These are phyloP conservation scores for Corvus moneduloides DNA, from an alignment of 2,113 vertebrate species.

Conservation along the genomic window DNA sequence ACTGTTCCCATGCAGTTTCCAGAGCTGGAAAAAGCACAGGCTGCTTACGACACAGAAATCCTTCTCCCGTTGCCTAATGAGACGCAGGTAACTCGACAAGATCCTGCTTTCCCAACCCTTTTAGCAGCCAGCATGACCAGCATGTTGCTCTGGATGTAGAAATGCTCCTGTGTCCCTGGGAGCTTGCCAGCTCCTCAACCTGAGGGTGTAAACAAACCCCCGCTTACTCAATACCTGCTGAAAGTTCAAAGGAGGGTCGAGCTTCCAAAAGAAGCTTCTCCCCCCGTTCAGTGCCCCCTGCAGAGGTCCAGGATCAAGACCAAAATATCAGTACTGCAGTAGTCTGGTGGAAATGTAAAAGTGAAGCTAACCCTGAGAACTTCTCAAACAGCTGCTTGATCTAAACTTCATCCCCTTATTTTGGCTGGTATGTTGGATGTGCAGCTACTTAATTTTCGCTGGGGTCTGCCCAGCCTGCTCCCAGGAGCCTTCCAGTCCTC, in stretches of 20 bases:
- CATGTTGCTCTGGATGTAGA: background rate
- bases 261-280: background rate
- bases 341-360: background rate
- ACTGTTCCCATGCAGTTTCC: background rate
- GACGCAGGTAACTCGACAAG: background rate
- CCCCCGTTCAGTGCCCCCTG: background rate
- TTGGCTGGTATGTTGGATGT: background rate
- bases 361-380: background rate
- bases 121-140: background rate
- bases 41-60: background rate
- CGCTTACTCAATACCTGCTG: background rate
- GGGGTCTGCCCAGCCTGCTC: background rate
- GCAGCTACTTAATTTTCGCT: background rate
- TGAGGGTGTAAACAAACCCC: background rate
- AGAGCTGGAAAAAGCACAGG: background rate
- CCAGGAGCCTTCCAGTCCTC: background rate
- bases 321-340: background rate
- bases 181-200: background rate
- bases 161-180: background rate
- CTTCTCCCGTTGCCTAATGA: background rate
- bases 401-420: background rate
- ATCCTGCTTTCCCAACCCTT: background rate
- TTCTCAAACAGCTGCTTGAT: background rate
- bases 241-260: background rate
- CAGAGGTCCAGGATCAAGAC: background rate